Conservation (phyloP, 1,140 invertebrate genomes). For the Hestina assimilis region DNA sequence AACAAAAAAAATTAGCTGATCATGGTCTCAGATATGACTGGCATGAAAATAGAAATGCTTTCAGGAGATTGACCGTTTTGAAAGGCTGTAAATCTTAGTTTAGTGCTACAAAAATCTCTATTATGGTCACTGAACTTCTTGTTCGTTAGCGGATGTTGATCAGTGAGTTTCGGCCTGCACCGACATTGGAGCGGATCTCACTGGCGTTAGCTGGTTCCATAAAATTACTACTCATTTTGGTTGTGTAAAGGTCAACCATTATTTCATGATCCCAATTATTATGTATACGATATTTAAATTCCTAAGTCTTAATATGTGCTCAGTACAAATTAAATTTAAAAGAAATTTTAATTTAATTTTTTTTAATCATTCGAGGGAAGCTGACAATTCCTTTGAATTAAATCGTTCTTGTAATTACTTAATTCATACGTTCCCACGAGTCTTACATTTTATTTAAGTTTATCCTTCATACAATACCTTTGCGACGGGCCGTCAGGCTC, state of each 20-base stretch:
- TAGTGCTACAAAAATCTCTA: neutral
- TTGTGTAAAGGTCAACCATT: neutral
- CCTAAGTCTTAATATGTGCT: too few species aligned
- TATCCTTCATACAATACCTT: conserved; percentile 39
- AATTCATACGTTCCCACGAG: conserved; percentile 23
- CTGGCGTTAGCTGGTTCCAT: conserved; percentile 30
- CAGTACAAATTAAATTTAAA: too few species aligned
- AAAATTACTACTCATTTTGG: conserved; percentile 20
- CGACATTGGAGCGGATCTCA: conserved; percentile 38
- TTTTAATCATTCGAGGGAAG: neutral
- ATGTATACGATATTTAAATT: too few species aligned
- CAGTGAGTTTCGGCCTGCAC: conserved; percentile 34
- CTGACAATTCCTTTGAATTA: neutral
- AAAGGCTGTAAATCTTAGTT: neutral
- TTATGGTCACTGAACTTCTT: conserved; percentile 45
- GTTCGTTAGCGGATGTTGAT: conserved; percentile 44
- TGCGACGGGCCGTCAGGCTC: conserved; percentile 45
- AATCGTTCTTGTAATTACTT: neutral
- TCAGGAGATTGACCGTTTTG: too few species aligned
- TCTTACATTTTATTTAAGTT: conserved; percentile 20
- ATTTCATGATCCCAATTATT: too few species aligned
- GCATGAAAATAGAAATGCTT: too few species aligned
- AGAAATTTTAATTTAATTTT: too few species aligned
- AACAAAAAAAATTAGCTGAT: too few species aligned
- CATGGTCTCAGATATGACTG: too few species aligned